phyloP scores from a whole-genome alignment of 2,113 vertebrate genomes.

The Ciconia stormi region DNA sequence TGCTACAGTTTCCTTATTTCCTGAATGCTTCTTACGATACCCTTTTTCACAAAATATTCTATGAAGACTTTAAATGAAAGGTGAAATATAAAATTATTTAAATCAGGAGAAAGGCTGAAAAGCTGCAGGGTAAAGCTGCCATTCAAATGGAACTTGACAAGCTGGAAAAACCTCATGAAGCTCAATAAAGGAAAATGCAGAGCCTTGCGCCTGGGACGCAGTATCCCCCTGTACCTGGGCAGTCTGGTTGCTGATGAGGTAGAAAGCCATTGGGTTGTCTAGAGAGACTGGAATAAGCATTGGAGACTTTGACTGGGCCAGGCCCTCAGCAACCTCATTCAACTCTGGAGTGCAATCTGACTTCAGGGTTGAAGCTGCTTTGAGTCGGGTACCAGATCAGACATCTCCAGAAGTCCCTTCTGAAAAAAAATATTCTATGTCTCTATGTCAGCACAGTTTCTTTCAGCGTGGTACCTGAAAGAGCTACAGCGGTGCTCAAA shows the following conservation, averaged over 20 bases:
- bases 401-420: background rate
- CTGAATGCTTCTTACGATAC: background rate
- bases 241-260: background rate
- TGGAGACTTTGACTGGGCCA: background rate
- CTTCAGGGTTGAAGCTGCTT: background rate
- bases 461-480: background rate
- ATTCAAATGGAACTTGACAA: background rate
- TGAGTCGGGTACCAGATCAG: background rate
- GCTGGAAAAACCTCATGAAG: background rate
- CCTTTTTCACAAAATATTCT: background rate
- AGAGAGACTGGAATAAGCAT: background rate
- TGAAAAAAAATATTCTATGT: background rate
- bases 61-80: constrained; percentile 9
- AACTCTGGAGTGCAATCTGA: background rate
- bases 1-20: background rate
- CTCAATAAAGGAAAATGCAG: background rate
- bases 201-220: background rate
- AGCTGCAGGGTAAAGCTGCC: constrained; percentile 11
- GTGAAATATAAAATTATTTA: constrained; percentile 8
- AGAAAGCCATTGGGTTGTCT: background rate
- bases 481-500: background rate
- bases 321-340: background rate
- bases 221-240: background rate
- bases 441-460: background rate
- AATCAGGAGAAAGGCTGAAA: background rate